Percentiles rank a stretch among this genome's conserved stretches.
phyloP scores from a whole-genome alignment of 2,113 vertebrate genomes.

The Seriola dumerili region DNA sequence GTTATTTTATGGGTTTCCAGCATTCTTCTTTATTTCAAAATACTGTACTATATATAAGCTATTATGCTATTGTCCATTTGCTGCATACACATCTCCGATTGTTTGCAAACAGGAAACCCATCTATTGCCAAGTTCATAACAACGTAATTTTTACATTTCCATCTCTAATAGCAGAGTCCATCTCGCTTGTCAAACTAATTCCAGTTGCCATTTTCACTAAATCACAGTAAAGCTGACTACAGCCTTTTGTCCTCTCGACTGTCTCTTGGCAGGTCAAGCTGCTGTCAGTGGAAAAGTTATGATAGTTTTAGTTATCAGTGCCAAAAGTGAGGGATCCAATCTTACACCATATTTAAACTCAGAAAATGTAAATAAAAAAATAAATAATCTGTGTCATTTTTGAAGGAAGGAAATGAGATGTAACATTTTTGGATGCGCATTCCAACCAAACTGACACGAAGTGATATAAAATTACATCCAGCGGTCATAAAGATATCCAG shows the following conservation, averaged over 20 bases:
- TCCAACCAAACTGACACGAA: background rate
- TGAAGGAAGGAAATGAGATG: background rate
- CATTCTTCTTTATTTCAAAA: no score
- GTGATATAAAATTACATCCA: background rate
- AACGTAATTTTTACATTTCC: background rate
- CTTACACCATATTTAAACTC: slow-evolving; percentile 26
- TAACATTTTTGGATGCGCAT: background rate
- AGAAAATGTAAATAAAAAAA: no score
- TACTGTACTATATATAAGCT: no score
- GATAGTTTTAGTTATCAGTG: slow-evolving; percentile 42
- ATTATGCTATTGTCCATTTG: no score
- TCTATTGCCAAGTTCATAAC: background rate
- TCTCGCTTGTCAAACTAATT: slow-evolving; percentile 12
- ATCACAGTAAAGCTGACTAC: slow-evolving; percentile 1
- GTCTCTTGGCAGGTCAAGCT: slow-evolving; percentile 26
- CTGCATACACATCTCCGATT: no score
- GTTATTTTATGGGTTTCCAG: no score
- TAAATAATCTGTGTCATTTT: background rate
- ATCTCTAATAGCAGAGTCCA: no score
- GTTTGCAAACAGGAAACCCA: background rate
- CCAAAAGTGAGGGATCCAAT: slow-evolving; percentile 41
- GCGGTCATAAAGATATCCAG: slow-evolving; percentile 12
- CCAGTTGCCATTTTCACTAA: slow-evolving; percentile 27
- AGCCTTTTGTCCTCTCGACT: slow-evolving; percentile 22
- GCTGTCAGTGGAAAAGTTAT: slow-evolving; percentile 36